phyloP scores from a whole-genome alignment of 2,888 invertebrate genomes.

The Tetramorium bicarinatum region DNA sequence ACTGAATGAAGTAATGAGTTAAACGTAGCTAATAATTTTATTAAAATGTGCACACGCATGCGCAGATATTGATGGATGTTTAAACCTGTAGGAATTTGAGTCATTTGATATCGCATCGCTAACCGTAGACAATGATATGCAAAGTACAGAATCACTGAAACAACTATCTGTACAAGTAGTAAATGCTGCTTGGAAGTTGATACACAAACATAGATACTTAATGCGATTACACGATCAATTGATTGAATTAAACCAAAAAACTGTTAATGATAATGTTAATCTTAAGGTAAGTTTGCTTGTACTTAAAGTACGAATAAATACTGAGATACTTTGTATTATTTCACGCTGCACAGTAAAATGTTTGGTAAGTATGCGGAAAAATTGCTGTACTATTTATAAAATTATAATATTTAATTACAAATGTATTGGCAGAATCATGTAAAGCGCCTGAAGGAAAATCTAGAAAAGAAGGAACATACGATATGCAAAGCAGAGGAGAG shows the following conservation, averaged over 20 bases:
- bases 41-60: not conserved
- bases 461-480: conserved; percentile 70
- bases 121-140: conserved; percentile 22
- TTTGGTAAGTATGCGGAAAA: conserved; percentile 28
- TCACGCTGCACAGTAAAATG: conserved; percentile 29
- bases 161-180: conserved; percentile 66
- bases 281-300: conserved; percentile 71
- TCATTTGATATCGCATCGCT: conserved; percentile 70
- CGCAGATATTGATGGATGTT: not conserved
- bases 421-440: conserved; percentile 72
- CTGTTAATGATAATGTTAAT: conserved; percentile 73
- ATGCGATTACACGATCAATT: conserved; percentile 71
- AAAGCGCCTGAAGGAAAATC: conserved; percentile 74
- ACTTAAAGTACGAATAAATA: conserved; percentile 9
- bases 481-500: conserved; percentile 72
- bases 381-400: not conserved
- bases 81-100: conserved; percentile 73
- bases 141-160: conserved; percentile 57
- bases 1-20: conserved; percentile 74
- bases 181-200: conserved; percentile 74
- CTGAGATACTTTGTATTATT: conserved; percentile 33
- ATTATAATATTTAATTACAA: not conserved
- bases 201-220: conserved; percentile 72
- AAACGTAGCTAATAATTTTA: not conserved
- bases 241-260: conserved; percentile 69